A percentile compares a stretch with the other conserved stretches of the same genome.
Conservation (phyloP, 2,797 vertebrate genomes). For the Hydrolagus colliei region DNA sequence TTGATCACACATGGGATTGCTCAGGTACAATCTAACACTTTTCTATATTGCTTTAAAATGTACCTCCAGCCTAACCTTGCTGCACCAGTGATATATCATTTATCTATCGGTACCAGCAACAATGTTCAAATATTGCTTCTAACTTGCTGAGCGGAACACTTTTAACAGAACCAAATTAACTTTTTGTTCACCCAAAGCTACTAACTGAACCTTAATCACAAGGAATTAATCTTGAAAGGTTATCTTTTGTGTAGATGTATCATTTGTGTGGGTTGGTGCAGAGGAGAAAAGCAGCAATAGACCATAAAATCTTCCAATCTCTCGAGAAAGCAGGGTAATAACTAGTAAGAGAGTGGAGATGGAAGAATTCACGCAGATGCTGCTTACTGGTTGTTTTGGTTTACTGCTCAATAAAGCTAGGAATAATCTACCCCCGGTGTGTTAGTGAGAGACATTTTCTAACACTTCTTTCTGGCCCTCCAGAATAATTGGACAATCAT, state of each 20-base stretch:
- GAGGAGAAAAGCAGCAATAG: neutral
- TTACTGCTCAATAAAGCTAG: neutral
- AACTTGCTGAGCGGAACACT: neutral
- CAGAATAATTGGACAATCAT: too few species aligned
- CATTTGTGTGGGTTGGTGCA: neutral
- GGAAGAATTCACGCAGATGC: neutral
- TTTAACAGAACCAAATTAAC: neutral
- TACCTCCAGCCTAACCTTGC: neutral
- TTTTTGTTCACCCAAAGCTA: neutral
- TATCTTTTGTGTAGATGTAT: neutral
- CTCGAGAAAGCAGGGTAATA: neutral
- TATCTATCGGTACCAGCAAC: neutral
- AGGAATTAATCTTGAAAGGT: neutral
- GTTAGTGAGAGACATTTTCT: too few species aligned
- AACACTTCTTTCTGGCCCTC: too few species aligned
- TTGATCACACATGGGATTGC: neutral
- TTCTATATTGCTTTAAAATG: neutral
- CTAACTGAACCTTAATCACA: neutral
- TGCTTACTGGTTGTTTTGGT: neutral
- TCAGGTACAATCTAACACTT: neutral
- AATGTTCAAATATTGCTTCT: neutral
- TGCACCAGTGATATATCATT: neutral
- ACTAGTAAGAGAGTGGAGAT: neutral
- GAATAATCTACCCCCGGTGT: too few species aligned
- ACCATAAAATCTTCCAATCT: too few species aligned